A percentile compares a stretch with the other conserved stretches of the same genome.
Evolutionary conservation across 2,888 invertebrate species (phyloP).

Genomic region (Helobdella robusta): DNA sequence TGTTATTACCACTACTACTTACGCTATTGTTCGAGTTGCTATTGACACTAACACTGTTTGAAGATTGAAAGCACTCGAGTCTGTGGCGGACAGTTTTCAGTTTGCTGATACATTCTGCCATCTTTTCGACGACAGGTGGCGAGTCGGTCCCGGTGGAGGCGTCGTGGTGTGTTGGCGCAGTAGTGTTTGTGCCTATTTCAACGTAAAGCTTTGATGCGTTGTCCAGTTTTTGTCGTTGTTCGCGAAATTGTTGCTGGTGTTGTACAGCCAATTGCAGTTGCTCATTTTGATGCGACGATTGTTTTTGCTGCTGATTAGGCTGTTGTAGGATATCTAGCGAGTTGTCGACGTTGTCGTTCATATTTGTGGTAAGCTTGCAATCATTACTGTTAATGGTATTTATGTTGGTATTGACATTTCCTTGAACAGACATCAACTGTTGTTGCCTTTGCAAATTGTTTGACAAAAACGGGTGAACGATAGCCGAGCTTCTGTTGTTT

Average conservation of each 20-base stretch:
- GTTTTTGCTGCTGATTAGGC: too few species aligned
- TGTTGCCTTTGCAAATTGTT: too few species aligned
- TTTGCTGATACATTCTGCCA: slow-evolving; percentile 46
- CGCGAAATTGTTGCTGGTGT: too few species aligned
- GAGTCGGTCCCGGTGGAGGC: slow-evolving; percentile 32
- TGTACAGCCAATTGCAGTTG: too few species aligned
- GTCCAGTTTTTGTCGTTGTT: too few species aligned
- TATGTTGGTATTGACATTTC: too few species aligned
- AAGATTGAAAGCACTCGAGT: slow-evolving; percentile 33
- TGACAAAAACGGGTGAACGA: slow-evolving; percentile 15
- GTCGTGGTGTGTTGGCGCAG: slow-evolving; percentile 27
- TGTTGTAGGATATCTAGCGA: too few species aligned
- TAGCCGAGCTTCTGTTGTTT: background rate
- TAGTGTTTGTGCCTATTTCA: slow-evolving; percentile 34
- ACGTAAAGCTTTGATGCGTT: slow-evolving; percentile 26
- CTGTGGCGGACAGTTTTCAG: slow-evolving; percentile 43
- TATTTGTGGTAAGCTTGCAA: too few species aligned
- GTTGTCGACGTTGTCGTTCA: too few species aligned
- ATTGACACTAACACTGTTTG: slow-evolving; percentile 4
- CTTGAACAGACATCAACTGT: too few species aligned
- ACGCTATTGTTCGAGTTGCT: background rate
- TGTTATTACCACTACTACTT: background rate
- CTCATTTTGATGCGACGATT: too few species aligned
- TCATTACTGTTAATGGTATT: too few species aligned
- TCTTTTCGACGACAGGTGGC: slow-evolving; percentile 39